phyloP scores from a whole-genome alignment of 2,888 invertebrate genomes.

The Diplazon laetatorius region DNA sequence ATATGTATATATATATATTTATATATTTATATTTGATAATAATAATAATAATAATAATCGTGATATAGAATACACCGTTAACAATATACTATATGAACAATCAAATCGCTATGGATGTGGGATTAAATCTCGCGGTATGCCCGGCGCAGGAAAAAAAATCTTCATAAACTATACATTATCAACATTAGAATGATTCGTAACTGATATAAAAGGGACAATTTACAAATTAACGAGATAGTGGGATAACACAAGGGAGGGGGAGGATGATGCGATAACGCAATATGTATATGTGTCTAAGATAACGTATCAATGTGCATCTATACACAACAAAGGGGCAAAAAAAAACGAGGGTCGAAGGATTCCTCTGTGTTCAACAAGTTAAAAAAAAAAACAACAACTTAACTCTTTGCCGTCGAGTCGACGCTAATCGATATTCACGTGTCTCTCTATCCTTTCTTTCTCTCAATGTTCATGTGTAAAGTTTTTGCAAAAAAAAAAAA shows the following conservation, averaged over 20 bases:
- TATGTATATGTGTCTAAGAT: conserved; percentile 24
- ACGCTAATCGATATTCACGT: conserved; percentile 4
- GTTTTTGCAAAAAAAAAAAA: conserved; percentile 24
- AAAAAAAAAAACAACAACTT: conserved; percentile 35
- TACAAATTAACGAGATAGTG: conserved; percentile 21
- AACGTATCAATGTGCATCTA: conserved; percentile 72
- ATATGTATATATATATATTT: conserved; percentile 66
- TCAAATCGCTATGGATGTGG: conserved; percentile 71
- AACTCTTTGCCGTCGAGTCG: neutral
- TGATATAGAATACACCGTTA: conserved; percentile 63
- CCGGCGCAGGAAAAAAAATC: conserved; percentile 67
- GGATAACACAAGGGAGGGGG: conserved; percentile 23
- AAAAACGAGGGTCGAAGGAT: conserved; percentile 57
- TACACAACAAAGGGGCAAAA: conserved; percentile 75
- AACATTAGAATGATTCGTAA: conserved; percentile 73
- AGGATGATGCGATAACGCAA: conserved; percentile 17
- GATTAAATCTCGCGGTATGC: conserved; percentile 39
- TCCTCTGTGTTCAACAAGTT: conserved; percentile 52
- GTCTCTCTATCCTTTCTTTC: neutral
- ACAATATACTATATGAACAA: conserved; percentile 75
- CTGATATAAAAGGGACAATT: conserved; percentile 34
- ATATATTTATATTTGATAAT: conserved; percentile 51
- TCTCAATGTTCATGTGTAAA: conserved; percentile 10
- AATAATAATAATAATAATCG: conserved; percentile 22
- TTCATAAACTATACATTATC: conserved; percentile 80